Conservation (phyloP, 2,113 vertebrate species). For the Lutjanus erythropterus region DNA sequence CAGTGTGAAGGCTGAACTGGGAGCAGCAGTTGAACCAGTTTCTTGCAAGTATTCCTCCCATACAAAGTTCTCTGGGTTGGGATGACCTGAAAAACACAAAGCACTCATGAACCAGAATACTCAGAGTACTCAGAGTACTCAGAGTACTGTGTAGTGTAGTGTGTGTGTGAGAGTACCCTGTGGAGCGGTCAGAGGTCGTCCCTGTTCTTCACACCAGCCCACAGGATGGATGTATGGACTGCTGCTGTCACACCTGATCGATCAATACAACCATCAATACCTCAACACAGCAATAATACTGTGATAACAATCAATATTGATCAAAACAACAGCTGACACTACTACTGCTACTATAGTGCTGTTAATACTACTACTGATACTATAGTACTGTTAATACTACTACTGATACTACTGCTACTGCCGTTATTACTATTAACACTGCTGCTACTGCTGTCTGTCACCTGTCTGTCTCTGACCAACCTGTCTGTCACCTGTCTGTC, state of each 20-base stretch:
- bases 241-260: slow-evolving; percentile 90
- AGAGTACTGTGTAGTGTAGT: neutral
- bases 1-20: slow-evolving; percentile 87
- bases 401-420: no score
- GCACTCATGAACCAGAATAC: neutral
- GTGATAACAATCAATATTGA: neutral
- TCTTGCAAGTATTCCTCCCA: slow-evolving; percentile 92
- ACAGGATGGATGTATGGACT: slow-evolving; percentile 91
- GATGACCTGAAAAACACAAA: slow-evolving; percentile 80
- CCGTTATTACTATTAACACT: neutral
- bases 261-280: neutral
- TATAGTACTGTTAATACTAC: neutral
- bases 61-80: slow-evolving; percentile 86
- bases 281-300: neutral
- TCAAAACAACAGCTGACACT: no score
- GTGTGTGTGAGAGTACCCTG: slow-evolving; percentile 81
- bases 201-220: slow-evolving; percentile 90
- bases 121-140: neutral
- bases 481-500: neutral
- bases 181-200: slow-evolving; percentile 88
- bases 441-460: neutral
- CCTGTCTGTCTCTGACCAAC: neutral
- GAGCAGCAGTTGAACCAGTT: slow-evolving; percentile 84
- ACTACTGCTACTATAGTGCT: no score
- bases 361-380: neutral